phyloP scores from a whole-genome alignment of 2,113 vertebrate genomes.

The Chaetura pelagica region DNA sequence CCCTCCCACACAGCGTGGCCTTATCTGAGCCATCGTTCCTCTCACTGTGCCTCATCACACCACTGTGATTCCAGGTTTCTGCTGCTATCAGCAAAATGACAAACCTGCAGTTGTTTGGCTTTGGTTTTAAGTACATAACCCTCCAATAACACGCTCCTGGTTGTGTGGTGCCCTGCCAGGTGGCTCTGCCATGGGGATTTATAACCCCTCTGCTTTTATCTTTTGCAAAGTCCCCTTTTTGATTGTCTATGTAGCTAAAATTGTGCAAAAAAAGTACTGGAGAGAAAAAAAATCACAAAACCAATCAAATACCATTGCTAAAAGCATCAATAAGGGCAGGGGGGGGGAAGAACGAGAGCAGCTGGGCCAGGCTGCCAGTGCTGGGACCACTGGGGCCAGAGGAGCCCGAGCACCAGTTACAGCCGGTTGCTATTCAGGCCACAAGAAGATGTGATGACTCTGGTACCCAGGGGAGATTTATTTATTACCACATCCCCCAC shows the following conservation, averaged over 20 bases:
- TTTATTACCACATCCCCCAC: not conserved
- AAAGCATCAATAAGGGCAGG: not conserved
- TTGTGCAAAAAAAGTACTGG: fast-evolving
- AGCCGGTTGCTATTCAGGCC: not conserved
- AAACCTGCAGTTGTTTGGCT: not conserved
- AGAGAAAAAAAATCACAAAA: fast-evolving
- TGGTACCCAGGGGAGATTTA: not conserved
- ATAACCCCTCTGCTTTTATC: not conserved
- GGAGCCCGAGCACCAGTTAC: not conserved
- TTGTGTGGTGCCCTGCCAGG: fast-evolving
- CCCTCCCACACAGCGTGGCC: not conserved
- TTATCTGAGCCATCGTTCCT: not conserved
- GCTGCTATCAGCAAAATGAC: not conserved
- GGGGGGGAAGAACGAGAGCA: not conserved
- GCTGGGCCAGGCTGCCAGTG: fast-evolving
- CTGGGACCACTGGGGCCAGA: not conserved
- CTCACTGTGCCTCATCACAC: not conserved
- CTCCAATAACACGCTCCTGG: fast-evolving
- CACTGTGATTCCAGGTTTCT: not conserved
- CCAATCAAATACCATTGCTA: not conserved
- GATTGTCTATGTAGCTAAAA: not conserved
- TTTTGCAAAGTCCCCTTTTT: not conserved
- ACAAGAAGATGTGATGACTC: not conserved
- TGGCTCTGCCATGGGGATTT: not conserved
- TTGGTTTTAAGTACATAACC: not conserved